Base-by-base conservation (phyloP, 2,797 vertebrate species). In the Meda fulgida region DNA sequence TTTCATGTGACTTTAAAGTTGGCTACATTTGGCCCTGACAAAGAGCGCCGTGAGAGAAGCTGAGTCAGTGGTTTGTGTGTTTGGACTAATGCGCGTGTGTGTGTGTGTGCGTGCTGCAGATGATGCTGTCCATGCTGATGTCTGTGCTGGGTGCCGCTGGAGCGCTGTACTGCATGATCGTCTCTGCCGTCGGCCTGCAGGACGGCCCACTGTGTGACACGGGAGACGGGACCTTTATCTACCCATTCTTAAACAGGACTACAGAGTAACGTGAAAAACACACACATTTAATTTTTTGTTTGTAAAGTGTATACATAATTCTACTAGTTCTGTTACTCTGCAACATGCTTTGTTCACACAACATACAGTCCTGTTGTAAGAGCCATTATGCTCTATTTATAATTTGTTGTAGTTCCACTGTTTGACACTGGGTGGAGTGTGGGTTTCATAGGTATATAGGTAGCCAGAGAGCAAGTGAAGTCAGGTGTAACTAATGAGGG, bases 241-340 rank as follows among this genome's bases (percentile, higher is more conserved):
- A 98, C 85, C 94, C 90, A 7, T 93, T 99, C 5, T 97, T 97
- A 92, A 94, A 98, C 83, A 93, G 96, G 93, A 84, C 96, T 96
- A 7, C 92, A 96, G 43, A 96, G 97, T 81, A 94, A 93, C 97
- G 63, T 31, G 26, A 31, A 29, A 65, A 29, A 38, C 79, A 43
- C 53, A 51, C 51, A 67, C 43, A 67, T 29, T 55, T 8, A 8
- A 10, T 31, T 36, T 9, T 31, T 18, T 58, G 21, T 7, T 55
- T 63, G 26, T 31, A 65, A 23, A 13, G 23, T 60, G 1, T 11
- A 26, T 60, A 55, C 21, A 60, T 58, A 26, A 26, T 2, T 53
- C 51, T 53, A 19, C 51, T 48, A 5, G 14, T 48, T 43, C 46
- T 48, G 40, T 43, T 43, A 43, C 40, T 43, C 40, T 43, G 10